Percentiles rank a stretch among this genome's conserved stretches.
These are phyloP conservation scores for Pseudoips prasinana DNA, from an alignment of 2,888 invertebrate species.

Conservation along the genomic window DNA sequence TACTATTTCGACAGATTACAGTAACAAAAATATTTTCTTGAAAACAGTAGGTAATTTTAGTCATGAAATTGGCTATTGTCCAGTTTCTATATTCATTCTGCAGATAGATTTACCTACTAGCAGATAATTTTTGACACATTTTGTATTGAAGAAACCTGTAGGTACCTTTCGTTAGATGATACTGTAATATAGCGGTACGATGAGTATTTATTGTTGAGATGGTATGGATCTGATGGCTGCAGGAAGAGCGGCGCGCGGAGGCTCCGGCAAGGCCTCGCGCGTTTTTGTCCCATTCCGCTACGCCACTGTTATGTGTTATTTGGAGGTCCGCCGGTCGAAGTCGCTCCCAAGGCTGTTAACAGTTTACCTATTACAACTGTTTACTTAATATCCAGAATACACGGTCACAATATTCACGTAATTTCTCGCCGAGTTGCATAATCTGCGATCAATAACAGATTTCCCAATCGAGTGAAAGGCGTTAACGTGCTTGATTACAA, in stretches of 20 bases:
- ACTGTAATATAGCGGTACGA: no score
- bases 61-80: no score
- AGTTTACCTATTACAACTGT: constrained; percentile 3
- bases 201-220: no score
- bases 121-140: no score
- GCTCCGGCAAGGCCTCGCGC: constrained; percentile 51
- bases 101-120: no score
- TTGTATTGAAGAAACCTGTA: no score
- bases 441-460: constrained; percentile 19
- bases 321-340: constrained; percentile 77
- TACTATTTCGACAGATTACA: constrained; percentile 18
- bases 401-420: constrained; percentile 14
- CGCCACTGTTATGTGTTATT: constrained; percentile 80
- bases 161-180: no score
- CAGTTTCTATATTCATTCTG: no score
- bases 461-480: constrained; percentile 30
- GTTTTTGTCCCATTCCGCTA: constrained; percentile 65
- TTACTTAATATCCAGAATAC: constrained; percentile 28
- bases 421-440: constrained; percentile 19
- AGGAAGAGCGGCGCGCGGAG: constrained; percentile 50
- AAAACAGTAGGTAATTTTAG: no score
- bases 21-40: no score
- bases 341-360: constrained; percentile 55
- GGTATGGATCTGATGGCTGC: constrained; percentile 43
- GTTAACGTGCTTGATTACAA: constrained; percentile 17